These are phyloP conservation scores for Porites rus DNA, from an alignment of 92 coral and sea anemone genomes.

Conservation along the genomic window DNA sequence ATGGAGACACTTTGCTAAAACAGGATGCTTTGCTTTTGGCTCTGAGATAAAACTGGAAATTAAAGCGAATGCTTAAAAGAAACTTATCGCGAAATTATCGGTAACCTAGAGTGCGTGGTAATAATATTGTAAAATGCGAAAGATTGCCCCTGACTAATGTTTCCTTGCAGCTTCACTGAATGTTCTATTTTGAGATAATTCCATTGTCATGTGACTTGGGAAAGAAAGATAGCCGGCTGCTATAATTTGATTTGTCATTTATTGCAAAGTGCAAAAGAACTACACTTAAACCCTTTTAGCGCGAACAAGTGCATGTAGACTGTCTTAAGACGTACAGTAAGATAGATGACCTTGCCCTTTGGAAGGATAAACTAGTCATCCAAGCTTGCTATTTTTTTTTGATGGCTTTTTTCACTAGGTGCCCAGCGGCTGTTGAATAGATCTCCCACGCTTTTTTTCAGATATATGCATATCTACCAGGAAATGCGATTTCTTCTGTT, in stretches of 20 bases:
- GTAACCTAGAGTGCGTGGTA: no score
- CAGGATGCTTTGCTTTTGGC: not conserved
- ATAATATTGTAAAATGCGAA: not conserved
- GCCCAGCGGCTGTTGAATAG: not conserved
- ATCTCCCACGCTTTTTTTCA: not conserved
- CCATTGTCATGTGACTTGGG: not conserved
- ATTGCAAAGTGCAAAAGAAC: no score
- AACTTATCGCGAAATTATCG: no score
- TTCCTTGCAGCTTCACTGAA: not conserved
- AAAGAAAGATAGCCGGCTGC: not conserved
- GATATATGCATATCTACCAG: not conserved
- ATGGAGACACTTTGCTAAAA: not conserved
- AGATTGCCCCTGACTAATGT: not conserved
- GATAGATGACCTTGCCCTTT: not conserved
- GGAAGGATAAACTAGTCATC: not conserved
- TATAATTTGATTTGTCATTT: no score
- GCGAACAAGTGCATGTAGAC: not conserved
- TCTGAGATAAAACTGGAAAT: not conserved
- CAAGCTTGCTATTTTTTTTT: not conserved
- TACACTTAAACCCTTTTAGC: no score
- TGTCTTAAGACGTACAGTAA: not conserved
- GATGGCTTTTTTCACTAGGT: not conserved
- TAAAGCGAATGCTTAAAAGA: not conserved
- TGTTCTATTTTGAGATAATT: not conserved
- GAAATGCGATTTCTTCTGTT: not conserved